Base-by-base conservation (phyloP, 2,113 vertebrate species). In the Vulpes lagopus region DNA sequence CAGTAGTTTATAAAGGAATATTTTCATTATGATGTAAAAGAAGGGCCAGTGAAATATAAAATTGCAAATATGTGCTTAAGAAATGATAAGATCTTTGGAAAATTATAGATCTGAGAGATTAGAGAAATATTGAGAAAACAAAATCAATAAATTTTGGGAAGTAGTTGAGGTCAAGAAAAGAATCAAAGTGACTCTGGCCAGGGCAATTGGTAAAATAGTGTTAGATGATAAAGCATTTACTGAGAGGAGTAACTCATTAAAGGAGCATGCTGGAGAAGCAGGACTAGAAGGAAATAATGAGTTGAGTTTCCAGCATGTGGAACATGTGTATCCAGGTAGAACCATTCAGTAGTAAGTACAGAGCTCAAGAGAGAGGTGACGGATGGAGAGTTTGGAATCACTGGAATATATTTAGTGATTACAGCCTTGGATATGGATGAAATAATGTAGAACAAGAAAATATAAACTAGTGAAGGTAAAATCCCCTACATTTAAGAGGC, bases 1-100 rank as follows among this genome's bases (percentile, higher is more conserved):
- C 23, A 60, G 55, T 90, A 38, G 76, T 92, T 32, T 94, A 57
- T 84, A 96, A 84, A 87, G 49, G 16, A 94, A 85, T 53, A 78
- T 8, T 90, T n/a, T 62, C 11, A 25, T 53, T 49, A 19, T 2
- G 53, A 49, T 32, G 27, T 19, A 86, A 71, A 95, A 71, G 38
- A 80, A 84, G 25, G 32, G 64, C 17, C 27, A 23, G 16, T 27
- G 35, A 73, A 67, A 57, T 55, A 25, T 22, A 8, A 43, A 62
- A 23, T 32, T 84, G 4, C 12, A 87, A 25, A 15, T 88, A 57
- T 96, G n/a, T 67, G 67, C 27, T 38, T 67, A 90, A 64, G 60
- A 95, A 85, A 89, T 82, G 14, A 27, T 32, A 91, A 71, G 43
- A 88, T n/a, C 7, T 5, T 79, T 89, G 71, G 55, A n/a, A 89